Percentiles rank a stretch among this genome's conserved stretches.
These are phyloP conservation scores for Diarsia brunnea DNA, from an alignment of 2,888 invertebrate genomes.

Conservation along the genomic window DNA sequence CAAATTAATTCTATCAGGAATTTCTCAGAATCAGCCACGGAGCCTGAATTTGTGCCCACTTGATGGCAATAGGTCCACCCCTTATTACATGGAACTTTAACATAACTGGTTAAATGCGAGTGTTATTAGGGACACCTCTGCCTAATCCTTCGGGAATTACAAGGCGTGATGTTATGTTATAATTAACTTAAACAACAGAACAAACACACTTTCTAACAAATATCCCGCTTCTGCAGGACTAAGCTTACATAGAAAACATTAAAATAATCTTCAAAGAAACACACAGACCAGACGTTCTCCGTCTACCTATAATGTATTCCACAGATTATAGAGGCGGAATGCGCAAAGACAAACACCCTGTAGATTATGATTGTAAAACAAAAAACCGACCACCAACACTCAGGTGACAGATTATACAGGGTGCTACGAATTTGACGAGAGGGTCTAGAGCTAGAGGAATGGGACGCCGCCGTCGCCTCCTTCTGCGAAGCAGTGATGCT, in stretches of 20 bases:
- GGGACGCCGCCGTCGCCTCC: too few species aligned
- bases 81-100: too few species aligned
- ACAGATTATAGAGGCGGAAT: constrained; percentile 66
- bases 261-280: background rate
- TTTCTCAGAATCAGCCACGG: too few species aligned
- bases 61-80: too few species aligned
- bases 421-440: constrained; percentile 32
- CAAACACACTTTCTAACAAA: background rate
- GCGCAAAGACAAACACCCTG: constrained; percentile 60
- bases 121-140: too few species aligned
- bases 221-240: background rate
- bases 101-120: too few species aligned
- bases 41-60: too few species aligned
- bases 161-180: too few species aligned
- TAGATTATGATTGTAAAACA: constrained; percentile 73
- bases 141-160: too few species aligned
- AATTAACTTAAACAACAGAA: background rate
- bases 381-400: constrained; percentile 79
- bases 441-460: too few species aligned
- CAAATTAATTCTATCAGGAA: too few species aligned
- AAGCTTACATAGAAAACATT: background rate
- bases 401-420: constrained; percentile 72
- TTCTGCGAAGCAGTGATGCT: too few species aligned
- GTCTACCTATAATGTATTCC: constrained; percentile 42
- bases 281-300: background rate